Base-by-base conservation (phyloP, 2,888 invertebrate species). In the Eremobia ochroleuca region DNA sequence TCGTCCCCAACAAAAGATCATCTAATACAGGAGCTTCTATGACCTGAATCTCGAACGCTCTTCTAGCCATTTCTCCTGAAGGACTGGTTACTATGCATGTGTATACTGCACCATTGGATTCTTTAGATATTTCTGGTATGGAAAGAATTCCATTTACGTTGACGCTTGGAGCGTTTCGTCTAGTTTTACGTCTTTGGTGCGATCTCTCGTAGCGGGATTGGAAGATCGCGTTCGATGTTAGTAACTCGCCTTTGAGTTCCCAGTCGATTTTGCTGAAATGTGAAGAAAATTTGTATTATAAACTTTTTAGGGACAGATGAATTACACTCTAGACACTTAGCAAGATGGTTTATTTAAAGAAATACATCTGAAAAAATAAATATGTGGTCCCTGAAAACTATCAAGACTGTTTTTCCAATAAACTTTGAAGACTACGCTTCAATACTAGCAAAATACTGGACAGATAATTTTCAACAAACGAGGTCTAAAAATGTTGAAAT, bases 1-100 rank as follows among this genome's bases (percentile, higher is more conserved):
- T 98, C 73, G 97, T 97, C 0, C 98, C 98, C 88, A 99, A 98
- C 52, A 97, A 97, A 91, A 99, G 98, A 71, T 98, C 98, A 92
- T 98, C 98, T 90, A 99, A 97, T 69, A 98, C 97, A 0, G 99
- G 99, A 0, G 98, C 98, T 94, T 97, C 97, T 91, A 98, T 97
- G 18, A 98, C 97, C 90, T 98, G 97, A 81, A 98, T 97, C 91
- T 98, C 98, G 73, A 97, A 97, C 4, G 97, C 94, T 79, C 96
- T 88, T 85, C 96, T 92, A 0, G 96, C 96, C 96, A 96, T 96
- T 88, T 96, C 96, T 28, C 98, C 98, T 5, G 98, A 98, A 37
- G 98, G 97, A 90, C 98, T 98, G 18, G 97, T 97, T 0, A 98
- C 98, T 83, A 98, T 97, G 93, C 98, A 99, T 3, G 98, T 98